Percentiles rank a stretch among this genome's conserved stretches.
These are phyloP conservation scores for Lanius ludovicianus DNA, from an alignment of 2,113 vertebrate species.

Conservation along the genomic window DNA sequence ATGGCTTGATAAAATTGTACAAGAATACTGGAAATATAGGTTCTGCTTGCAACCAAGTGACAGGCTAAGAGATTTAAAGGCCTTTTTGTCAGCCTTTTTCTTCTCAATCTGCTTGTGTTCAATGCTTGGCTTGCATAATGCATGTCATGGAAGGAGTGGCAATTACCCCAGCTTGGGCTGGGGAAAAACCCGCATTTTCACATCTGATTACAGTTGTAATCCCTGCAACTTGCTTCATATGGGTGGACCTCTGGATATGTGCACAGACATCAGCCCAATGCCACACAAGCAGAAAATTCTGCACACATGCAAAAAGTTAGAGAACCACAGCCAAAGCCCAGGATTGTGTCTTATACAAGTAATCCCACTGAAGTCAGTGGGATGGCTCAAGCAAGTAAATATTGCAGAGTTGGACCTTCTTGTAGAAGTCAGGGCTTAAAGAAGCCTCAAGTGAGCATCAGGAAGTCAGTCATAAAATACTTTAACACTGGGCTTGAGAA, in stretches of 20 bases:
- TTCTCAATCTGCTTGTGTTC: background rate
- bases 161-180: conserved; percentile 52
- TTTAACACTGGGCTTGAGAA: conserved; percentile 43
- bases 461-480: conserved; percentile 50
- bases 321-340: conserved; percentile 35
- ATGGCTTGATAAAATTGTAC: background rate
- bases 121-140: conserved; percentile 26
- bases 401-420: conserved; percentile 12
- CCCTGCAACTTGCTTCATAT: conserved; percentile 62
- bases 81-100: background rate
- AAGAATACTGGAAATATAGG: background rate
- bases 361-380: conserved; percentile 58
- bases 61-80: background rate
- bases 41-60: background rate
- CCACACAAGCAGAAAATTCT: conserved; percentile 68
- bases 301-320: conserved; percentile 55
- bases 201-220: conserved; percentile 68
- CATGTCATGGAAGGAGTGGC: conserved; percentile 49
- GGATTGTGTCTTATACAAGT: conserved; percentile 44
- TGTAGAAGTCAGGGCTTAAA: background rate
- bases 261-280: conserved; percentile 38
- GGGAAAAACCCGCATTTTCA: conserved; percentile 60
- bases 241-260: conserved; percentile 54
- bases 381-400: conserved; percentile 46
- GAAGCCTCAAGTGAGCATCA: conserved; percentile 34